These are phyloP conservation scores for Agrenia bidenticulata DNA, from an alignment of 2,888 invertebrate species.

Conservation along the genomic window DNA sequence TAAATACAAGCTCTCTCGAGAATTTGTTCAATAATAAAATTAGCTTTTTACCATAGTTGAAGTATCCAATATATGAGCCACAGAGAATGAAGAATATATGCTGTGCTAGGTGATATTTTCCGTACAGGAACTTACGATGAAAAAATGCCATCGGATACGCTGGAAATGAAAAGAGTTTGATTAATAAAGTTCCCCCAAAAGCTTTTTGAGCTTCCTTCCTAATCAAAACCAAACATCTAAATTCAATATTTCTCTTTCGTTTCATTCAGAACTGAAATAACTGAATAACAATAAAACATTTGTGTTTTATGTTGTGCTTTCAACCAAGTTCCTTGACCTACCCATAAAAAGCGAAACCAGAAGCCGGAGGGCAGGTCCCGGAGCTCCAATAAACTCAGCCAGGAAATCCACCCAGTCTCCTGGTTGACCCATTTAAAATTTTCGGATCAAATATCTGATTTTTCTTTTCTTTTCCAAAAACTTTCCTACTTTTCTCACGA, in stretches of 20 bases:
- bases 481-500: too few relatives aligned
- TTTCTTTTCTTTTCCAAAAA: too few relatives aligned
- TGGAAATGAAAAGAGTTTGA: constrained; percentile 56
- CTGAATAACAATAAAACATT: background rate
- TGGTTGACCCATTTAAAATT: too few relatives aligned
- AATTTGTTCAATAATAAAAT: constrained; percentile 7
- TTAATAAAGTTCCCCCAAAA: too few relatives aligned
- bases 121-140: constrained; percentile 64
- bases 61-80: constrained; percentile 75
- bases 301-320: too few relatives aligned
- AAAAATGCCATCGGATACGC: constrained; percentile 72
- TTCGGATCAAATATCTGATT: too few relatives aligned
- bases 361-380: constrained; percentile 67
- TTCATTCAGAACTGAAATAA: background rate
- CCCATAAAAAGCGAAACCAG: constrained; percentile 66
- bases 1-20: too few relatives aligned
- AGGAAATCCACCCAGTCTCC: constrained; percentile 54
- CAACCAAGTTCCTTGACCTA: constrained; percentile 59
- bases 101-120: constrained; percentile 62
- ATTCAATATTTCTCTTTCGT: too few relatives aligned
- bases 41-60: constrained; percentile 72
- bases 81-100: constrained; percentile 72
- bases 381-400: constrained; percentile 62
- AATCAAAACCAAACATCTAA: background rate
- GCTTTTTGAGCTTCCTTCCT: background rate